Evolutionary conservation across 2,113 vertebrate genomes (phyloP), one percentile per base, ranked within the genome.

Genomic region (Campylomormyrus numenius): DNA sequence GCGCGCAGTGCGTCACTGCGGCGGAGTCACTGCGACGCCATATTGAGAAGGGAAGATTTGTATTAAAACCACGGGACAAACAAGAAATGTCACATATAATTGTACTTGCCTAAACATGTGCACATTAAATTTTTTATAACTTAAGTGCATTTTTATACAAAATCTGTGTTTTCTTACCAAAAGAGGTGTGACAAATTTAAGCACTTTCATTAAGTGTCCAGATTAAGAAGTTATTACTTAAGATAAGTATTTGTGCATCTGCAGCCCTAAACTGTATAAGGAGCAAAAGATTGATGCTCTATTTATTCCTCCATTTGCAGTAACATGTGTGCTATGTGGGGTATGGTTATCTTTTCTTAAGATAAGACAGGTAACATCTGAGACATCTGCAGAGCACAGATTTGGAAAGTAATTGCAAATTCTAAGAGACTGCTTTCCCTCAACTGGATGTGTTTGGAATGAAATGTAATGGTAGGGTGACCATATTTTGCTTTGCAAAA

Each of bases 41-140:
- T 91, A 62, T n/a, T 56, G 91, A 62, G 90, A 90, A 90, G 56
- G 90, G 88, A 39, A 90, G n/a, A 50, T 35, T 10, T 77, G 62
- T 27, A 56, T 66, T 27, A 27, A 31, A 31, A 4, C 35, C 48
- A 42, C 19, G 27, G 31, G 15, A 80, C 53, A 31, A 19, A 62
- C 7, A 62, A 9, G 24, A n/a, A 62, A 53, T 2, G 3, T 31
- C n/a, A 27, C 9, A 66, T 66, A 31, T 66, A 3, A 66, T 3
- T 31, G 62, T n/a, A 9, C 7, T 58, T 58, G 21, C 56, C 56
- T 58, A 24, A 53, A 53, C 21, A 24, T 7, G 53, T 56, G 19
- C 5, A 24, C 53, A 56, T 24, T 19, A 56, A 24, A 21, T n/a
- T 8, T 27, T 0, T 3, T 66, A n/a, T 66, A 66, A 27, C n/a